Evolutionary conservation across 1,140 invertebrate species (phyloP), one percentile per base, ranked within the genome.

Genomic region (Antheraea mylitta): DNA sequence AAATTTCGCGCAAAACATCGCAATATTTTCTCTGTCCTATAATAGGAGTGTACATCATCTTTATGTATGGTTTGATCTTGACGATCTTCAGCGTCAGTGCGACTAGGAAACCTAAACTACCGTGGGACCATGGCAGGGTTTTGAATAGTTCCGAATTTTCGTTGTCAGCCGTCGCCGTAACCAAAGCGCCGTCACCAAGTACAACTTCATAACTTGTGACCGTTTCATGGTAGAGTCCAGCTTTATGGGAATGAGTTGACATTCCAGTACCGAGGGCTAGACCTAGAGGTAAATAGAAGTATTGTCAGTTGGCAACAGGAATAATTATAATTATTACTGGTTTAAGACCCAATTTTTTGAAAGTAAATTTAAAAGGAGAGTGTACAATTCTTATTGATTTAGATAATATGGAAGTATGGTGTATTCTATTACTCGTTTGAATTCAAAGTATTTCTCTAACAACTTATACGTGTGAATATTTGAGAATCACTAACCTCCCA

Each of bases 251-350:
- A 53, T 96, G 95, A 0, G 96, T 96, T 79, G 97, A 97, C 79
- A 98, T 95, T 53, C 97, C 97, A 4, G 96, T 96, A 45, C 97
- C 97, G 93, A 97, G 96, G 3, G 97, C 95, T 8, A 97, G 82
- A 67, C 97, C 97, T 92, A 79, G 69, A 82, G 94, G 93, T 76
- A 53, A 18, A 68, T 7, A 2, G 6, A 38, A 68, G 10, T 18
- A 7, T 42, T 42, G 0, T 7, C 6, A 30, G 10, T 61, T 61
- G 30, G 19, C 22, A 30, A 30, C 16, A 10, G 45, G 4, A 53
- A 16, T 30, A 30, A 30, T 30, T 30, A 30, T 4, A 30, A 53
- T 10, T 53, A 16, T 16, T 53, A 1, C 16, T 16, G 45, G 22
- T 30, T 2, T 2, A 30, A 30, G 1, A 30, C 4, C 22, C 1